Percentiles rank a stretch among this genome's conserved stretches.
Conservation (phyloP, 2,797 vertebrate genomes). For the Megaceryle alcyon region DNA sequence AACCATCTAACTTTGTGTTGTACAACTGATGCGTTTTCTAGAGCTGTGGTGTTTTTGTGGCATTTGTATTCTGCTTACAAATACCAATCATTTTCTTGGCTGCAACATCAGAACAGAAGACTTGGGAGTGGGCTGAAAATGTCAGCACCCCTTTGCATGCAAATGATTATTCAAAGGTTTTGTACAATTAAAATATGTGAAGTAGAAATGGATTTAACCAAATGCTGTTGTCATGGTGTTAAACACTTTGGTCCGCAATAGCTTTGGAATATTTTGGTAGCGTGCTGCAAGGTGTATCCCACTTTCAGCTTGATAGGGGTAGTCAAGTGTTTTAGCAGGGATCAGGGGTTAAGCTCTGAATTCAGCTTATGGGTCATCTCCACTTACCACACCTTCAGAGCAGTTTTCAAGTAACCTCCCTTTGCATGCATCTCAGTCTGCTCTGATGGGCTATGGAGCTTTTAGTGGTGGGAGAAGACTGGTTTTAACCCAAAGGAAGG, state of each 20-base stretch:
- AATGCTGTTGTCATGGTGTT: rapidly evolving
- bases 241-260: not conserved
- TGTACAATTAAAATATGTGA: not conserved
- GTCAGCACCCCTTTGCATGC: not conserved
- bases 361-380: not conserved
- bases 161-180: not conserved
- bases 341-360: not conserved
- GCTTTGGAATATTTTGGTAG: not conserved
- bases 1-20: not conserved
- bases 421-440: not conserved
- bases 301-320: not conserved
- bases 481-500: not conserved
- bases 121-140: not conserved
- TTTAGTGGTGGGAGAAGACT: not conserved
- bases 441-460: not conserved
- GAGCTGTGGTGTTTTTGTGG: not conserved
- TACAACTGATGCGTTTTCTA: not conserved
- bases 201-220: not conserved
- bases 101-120: not conserved
- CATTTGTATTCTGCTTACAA: not conserved
- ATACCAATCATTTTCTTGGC: not conserved
- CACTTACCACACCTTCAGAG: rapidly evolving
- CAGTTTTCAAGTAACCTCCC: not conserved
- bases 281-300: rapidly evolving
- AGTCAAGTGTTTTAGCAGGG: rapidly evolving